These are phyloP conservation scores for Haemorhous mexicanus DNA, from an alignment of 2,113 vertebrate genomes.

Conservation along the genomic window DNA sequence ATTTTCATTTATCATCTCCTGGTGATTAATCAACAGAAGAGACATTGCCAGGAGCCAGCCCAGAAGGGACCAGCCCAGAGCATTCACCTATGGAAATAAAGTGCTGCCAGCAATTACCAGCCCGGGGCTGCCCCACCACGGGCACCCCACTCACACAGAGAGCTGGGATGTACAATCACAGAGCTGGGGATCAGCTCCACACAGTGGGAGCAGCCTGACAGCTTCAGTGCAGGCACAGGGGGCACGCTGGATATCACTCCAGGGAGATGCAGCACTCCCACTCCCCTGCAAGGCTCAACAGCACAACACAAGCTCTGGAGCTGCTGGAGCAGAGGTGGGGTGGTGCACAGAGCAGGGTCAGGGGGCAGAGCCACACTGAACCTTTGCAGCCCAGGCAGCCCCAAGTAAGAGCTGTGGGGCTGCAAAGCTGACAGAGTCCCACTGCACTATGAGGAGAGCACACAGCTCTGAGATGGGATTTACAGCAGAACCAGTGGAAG, in stretches of 20 bases:
- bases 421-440: background rate
- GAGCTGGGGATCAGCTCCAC: background rate
- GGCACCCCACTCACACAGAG: fast-evolving
- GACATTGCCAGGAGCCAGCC: background rate
- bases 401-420: background rate
- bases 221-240: fast-evolving
- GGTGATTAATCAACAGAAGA: constrained; percentile 11
- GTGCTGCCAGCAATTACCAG: fast-evolving
- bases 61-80: background rate
- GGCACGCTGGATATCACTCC: background rate
- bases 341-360: background rate
- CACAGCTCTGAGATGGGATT: background rate
- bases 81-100: background rate
- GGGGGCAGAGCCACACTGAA: background rate
- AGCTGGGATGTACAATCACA: background rate
- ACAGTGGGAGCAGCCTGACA: background rate
- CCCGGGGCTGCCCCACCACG: background rate
- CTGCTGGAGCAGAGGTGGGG: background rate
- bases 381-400: background rate
- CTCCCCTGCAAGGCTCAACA: background rate
- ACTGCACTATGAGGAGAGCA: fast-evolving
- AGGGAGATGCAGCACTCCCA: background rate
- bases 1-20: constrained; percentile 38
- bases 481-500: background rate
- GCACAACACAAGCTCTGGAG: background rate